These are phyloP conservation scores for Drosophila atripex DNA, from an alignment of 2,888 invertebrate genomes.

Conservation along the genomic window DNA sequence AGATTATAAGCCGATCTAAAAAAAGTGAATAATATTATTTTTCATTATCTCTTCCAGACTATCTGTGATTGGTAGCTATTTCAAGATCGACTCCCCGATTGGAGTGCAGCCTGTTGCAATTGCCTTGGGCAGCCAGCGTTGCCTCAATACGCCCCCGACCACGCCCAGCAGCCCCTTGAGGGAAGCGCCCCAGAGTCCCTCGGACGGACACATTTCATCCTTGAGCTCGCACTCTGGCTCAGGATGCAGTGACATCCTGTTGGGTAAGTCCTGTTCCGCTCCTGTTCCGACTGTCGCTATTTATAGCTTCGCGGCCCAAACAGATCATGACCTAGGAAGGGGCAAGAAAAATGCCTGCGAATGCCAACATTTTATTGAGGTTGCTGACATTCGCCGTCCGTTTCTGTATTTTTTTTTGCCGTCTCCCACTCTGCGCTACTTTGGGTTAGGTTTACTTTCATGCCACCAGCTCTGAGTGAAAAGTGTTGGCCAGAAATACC, in stretches of 20 bases:
- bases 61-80: constrained; percentile 46
- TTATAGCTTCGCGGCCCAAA: constrained; percentile 64
- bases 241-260: constrained; percentile 81
- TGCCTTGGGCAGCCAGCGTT: constrained; percentile 50
- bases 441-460: constrained; percentile 40
- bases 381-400: constrained; percentile 72
- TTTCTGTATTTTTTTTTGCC: constrained; percentile 17
- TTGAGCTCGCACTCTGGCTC: constrained; percentile 82
- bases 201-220: constrained; percentile 82
- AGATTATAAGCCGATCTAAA: too few species aligned
- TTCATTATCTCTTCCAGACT: constrained; percentile 20
- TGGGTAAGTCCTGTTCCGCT: constrained; percentile 73
- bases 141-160: constrained; percentile 78
- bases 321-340: constrained; percentile 83
- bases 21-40: not conserved
- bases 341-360: constrained; percentile 76
- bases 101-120: constrained; percentile 31
- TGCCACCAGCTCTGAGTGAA: constrained; percentile 31
- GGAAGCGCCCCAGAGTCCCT: constrained; percentile 82
- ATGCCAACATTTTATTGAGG: constrained; percentile 81
- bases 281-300: constrained; percentile 40
- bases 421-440: constrained; percentile 6
- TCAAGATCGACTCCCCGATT: constrained; percentile 50
- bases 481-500: constrained; percentile 61
- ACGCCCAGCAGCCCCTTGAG: constrained; percentile 81